Percentiles rank a stretch among this genome's conserved stretches.
These are phyloP conservation scores for Leptinotarsa rubiginosa DNA, from an alignment of 2,888 invertebrate genomes.

Conservation along the genomic window DNA sequence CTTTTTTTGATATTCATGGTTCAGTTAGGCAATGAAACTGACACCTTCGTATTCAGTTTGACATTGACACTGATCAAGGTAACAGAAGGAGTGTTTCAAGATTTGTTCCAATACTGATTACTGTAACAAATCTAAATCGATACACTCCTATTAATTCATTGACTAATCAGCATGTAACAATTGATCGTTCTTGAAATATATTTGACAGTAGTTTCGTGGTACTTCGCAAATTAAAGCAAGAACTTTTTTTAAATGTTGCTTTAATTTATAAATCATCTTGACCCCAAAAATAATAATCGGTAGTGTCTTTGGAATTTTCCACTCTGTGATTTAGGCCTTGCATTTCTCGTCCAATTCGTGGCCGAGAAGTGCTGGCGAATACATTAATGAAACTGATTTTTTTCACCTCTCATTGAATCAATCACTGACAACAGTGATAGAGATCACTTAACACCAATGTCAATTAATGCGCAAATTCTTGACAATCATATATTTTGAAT, in stretches of 20 bases:
- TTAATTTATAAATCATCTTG: background rate
- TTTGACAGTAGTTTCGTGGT: background rate
- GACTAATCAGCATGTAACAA: background rate
- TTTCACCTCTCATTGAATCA: no score
- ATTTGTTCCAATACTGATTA: background rate
- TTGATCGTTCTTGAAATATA: background rate
- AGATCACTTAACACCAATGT: no score
- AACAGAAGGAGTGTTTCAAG: background rate
- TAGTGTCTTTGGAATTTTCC: background rate
- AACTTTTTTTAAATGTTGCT: background rate
- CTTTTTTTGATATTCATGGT: no score
- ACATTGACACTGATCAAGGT: background rate
- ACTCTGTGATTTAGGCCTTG: background rate
- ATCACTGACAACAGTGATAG: no score
- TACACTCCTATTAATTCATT: background rate
- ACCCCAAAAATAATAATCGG: constrained; percentile 11
- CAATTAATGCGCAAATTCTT: no score
- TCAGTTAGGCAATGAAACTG: no score
- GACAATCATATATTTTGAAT: no score
- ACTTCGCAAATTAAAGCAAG: background rate
- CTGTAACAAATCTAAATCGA: background rate
- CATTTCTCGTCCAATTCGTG: background rate
- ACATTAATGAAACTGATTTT: no score
- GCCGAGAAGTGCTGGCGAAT: no score
- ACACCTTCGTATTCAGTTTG: no score